These are phyloP conservation scores for Datnioides undecimradiatus DNA, from an alignment of 2,113 vertebrate species.

Conservation along the genomic window DNA sequence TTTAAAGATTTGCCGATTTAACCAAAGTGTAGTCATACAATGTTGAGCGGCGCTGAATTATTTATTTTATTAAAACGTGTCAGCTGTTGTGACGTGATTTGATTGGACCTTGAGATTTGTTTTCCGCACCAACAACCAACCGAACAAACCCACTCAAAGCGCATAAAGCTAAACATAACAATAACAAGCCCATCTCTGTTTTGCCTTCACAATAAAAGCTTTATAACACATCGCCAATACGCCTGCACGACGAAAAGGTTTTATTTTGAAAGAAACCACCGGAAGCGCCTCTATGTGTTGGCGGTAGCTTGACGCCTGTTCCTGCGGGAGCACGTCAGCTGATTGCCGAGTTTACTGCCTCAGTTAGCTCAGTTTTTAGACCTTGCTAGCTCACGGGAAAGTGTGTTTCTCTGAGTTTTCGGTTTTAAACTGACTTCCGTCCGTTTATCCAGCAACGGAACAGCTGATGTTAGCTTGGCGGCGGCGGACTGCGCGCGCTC, in stretches of 20 bases:
- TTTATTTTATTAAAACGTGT: background rate
- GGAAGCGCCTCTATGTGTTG: accelerated
- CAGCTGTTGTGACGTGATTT: background rate
- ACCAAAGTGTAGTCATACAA: background rate
- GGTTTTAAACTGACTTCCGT: accelerated
- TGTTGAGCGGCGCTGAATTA: background rate
- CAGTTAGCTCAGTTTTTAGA: background rate
- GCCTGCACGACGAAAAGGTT: accelerated
- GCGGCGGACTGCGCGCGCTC: background rate
- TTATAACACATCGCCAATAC: accelerated
- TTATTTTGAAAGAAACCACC: slow-evolving; percentile 18
- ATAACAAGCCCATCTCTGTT: background rate
- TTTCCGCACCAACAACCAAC: background rate
- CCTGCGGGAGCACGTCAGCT: slow-evolving; percentile 19
- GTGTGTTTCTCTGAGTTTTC: background rate
- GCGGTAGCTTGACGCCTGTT: background rate
- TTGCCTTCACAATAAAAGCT: background rate
- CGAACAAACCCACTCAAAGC: background rate
- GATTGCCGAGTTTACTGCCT: slow-evolving; percentile 5
- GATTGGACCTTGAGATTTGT: background rate
- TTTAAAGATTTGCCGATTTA: background rate
- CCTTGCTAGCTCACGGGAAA: background rate
- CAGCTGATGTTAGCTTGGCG: background rate
- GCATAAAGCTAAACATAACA: background rate
- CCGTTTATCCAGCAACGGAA: accelerated